phyloP scores from a whole-genome alignment of 2,797 vertebrate genomes.

The Alcedo quadribrachys region DNA sequence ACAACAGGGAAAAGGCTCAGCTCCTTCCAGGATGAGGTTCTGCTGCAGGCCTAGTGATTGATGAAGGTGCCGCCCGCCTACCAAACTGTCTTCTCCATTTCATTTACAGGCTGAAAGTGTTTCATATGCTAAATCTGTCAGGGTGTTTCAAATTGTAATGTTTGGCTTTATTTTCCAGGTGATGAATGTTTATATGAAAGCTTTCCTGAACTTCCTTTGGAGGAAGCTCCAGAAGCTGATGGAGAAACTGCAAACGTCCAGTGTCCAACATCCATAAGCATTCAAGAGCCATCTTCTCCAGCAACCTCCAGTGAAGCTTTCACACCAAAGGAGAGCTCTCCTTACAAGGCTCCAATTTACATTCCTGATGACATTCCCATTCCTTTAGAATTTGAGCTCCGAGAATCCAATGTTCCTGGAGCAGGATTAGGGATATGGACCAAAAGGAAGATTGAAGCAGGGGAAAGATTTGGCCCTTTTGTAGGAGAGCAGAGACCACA shows the following conservation, averaged over 20 bases:
- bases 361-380: conserved; percentile 85
- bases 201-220: conserved; percentile 84
- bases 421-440: conserved; percentile 92
- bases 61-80: not conserved
- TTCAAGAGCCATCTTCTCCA: conserved; percentile 85
- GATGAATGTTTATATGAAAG: conserved; percentile 86
- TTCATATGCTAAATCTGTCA: not conserved
- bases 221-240: conserved; percentile 81
- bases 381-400: conserved; percentile 92
- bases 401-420: conserved; percentile 85
- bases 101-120: not conserved
- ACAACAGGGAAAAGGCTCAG: not conserved
- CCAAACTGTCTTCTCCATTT: not conserved
- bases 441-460: conserved; percentile 87
- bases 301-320: conserved; percentile 84
- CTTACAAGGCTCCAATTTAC: conserved; percentile 86
- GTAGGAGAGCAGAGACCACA: conserved; percentile 83
- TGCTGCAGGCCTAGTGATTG: not conserved
- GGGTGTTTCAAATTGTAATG: conserved; percentile 20
- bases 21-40: not conserved
- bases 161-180: conserved; percentile 81
- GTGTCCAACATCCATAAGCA: conserved; percentile 59
- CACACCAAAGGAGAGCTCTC: conserved; percentile 84
- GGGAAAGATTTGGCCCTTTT: conserved; percentile 94
- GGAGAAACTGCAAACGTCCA: conserved; percentile 74